phyloP scores from a whole-genome alignment of 2,113 vertebrate genomes.

The Echinops telfairi region DNA sequence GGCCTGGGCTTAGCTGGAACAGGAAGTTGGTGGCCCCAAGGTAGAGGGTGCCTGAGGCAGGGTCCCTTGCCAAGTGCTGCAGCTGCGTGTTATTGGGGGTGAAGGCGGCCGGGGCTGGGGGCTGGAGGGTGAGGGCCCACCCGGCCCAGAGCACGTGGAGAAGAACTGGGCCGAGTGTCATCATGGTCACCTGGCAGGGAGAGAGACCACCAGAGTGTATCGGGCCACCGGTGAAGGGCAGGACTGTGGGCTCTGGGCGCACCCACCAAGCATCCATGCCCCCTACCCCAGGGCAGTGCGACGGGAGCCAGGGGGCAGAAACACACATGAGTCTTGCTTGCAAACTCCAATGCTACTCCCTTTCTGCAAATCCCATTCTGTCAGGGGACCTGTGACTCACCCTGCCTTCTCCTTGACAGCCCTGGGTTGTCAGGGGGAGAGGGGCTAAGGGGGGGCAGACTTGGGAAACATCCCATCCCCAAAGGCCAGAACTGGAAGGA shows the following conservation, averaged over 20 bases:
- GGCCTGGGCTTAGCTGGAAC: conserved; percentile 93
- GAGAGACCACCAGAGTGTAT: background rate
- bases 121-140: conserved; percentile 85
- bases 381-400: background rate
- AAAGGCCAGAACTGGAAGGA: background rate
- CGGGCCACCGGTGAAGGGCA: background rate
- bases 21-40: conserved; percentile 95
- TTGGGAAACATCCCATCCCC: background rate
- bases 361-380: background rate
- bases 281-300: background rate
- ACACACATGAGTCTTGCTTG: background rate
- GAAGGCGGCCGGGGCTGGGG: conserved; percentile 86
- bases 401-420: background rate
- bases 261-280: background rate
- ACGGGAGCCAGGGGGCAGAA: background rate
- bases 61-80: conserved; percentile 94
- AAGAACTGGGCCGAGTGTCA: conserved; percentile 89
- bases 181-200: conserved; percentile 91
- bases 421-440: background rate
- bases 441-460: background rate
- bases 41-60: conserved; percentile 91
- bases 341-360: background rate
- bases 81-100: conserved; percentile 90
- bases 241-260: background rate
- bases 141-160: conserved; percentile 88